Base-by-base conservation (phyloP, 2,888 invertebrate genomes). In the Auanema freiburgensis region DNA sequence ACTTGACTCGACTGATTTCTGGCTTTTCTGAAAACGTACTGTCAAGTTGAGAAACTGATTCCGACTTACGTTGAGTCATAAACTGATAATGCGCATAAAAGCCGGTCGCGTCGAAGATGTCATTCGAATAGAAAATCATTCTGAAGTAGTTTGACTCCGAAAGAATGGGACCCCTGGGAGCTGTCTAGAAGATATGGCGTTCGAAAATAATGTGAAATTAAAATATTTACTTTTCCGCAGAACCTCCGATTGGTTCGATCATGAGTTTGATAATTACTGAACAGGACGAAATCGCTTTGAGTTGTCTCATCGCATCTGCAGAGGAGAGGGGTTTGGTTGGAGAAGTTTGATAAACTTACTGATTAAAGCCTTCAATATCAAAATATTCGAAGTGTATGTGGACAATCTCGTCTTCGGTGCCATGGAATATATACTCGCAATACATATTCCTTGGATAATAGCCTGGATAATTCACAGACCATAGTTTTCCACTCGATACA, bases 261-360 rank as follows among this genome's bases (percentile, higher is more conserved):
- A 76, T 90, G 89, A 69, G 91, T 89, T 88, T 91, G 89, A 84
- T 91, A 93, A 87, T 96, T 97, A 53, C 94, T 94, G 86, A 97
- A 93, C 85, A 95, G 92, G 58, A 97, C 91, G 85, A 91, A 95
- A 86, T 97, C 97, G 83, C 94, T 95, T 50, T 92, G 92, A 1
- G 93, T 91, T 53, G 89, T 89, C 63, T 91, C 91, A 81, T 92
- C 91, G 84, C 96, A 97, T 72, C 95, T 96, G 87, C 33, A 67
- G 57, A 33, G 8, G 33, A 33, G 3, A 33, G 3, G 33, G 33
- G 8, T 8, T 1, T 21, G 18, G 12, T 1, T 50, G 1, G 14
- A 40, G 12, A 43, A 10, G 33, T 33, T 33, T 3, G 33, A n/a
- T n/a, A 59, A 59, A 41, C 59, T 21, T 1, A 59, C 54, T 65